These are phyloP conservation scores for Acanthis flammea DNA, from an alignment of 2,797 vertebrate genomes.

Conservation along the genomic window DNA sequence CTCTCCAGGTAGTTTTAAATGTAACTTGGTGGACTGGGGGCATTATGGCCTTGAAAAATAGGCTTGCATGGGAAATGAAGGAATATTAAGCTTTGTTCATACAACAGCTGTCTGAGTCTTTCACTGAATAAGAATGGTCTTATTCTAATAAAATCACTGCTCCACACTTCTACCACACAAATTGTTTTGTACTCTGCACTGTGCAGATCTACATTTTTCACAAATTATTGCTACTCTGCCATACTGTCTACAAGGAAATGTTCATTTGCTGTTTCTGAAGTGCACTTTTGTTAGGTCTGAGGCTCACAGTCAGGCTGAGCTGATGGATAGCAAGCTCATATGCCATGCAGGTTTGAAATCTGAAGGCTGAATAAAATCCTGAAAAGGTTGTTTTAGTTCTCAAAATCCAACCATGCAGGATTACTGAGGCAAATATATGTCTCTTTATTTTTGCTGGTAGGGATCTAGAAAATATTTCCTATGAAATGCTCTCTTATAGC, in stretches of 20 bases:
- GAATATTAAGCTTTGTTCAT: slow-evolving; percentile 10
- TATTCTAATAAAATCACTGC: slow-evolving; percentile 19
- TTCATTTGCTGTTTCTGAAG: background rate
- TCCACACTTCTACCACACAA: background rate
- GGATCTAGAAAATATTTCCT: background rate
- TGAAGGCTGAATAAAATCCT: background rate
- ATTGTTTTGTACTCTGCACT: background rate
- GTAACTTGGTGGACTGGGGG: slow-evolving; percentile 6
- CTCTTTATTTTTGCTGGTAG: background rate
- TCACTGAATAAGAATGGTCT: slow-evolving; percentile 14
- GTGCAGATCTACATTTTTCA: slow-evolving; percentile 1
- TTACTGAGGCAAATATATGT: background rate
- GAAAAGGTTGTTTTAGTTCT: slow-evolving; percentile 2
- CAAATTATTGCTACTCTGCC: background rate
- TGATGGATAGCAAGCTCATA: background rate
- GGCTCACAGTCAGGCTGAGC: background rate
- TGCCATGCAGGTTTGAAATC: background rate
- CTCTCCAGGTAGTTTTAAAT: slow-evolving; percentile 65
- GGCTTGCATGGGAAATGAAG: slow-evolving; percentile 50
- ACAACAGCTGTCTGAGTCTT: slow-evolving; percentile 45
- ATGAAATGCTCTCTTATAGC: background rate
- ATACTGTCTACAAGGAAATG: background rate
- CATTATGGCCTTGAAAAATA: background rate
- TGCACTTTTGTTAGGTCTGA: background rate
- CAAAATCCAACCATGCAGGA: background rate